These are phyloP conservation scores for Drosophila helvetica DNA, from an alignment of 2,888 invertebrate genomes.

Conservation along the genomic window DNA sequence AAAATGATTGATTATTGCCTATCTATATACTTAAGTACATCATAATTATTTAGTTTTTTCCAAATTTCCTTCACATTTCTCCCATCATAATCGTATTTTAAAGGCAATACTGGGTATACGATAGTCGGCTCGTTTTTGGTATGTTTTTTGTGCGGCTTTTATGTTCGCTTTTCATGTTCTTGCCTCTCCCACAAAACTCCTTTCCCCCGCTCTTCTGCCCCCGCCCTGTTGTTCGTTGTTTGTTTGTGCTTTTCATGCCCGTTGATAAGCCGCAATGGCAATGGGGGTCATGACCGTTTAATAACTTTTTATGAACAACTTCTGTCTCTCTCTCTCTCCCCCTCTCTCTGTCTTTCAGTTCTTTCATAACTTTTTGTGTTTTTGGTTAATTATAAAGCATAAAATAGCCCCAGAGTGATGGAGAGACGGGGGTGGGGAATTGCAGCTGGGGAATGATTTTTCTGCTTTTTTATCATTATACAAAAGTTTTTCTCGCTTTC, in stretches of 20 bases:
- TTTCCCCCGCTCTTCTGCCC: not conserved
- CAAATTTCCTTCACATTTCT: no score
- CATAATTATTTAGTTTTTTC: no score
- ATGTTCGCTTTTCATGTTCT: slow-evolving; percentile 50
- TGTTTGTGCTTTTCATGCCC: slow-evolving; percentile 57
- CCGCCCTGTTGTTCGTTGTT: slow-evolving; percentile 22
- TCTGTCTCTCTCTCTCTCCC: slow-evolving; percentile 31
- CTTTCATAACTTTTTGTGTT: slow-evolving; percentile 52
- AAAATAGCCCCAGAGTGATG: not conserved
- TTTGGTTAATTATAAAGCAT: slow-evolving; percentile 58
- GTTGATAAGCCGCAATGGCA: slow-evolving; percentile 68
- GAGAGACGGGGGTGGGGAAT: not conserved
- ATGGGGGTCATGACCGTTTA: slow-evolving; percentile 81
- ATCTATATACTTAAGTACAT: no score
- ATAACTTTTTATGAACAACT: slow-evolving; percentile 72
- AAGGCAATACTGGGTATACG: not conserved
- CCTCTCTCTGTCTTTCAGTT: slow-evolving; percentile 17
- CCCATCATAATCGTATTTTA: no score
- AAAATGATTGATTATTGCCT: no score
- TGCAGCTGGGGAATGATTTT: slow-evolving; percentile 15
- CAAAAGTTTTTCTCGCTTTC: slow-evolving; percentile 4
- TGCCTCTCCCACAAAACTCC: slow-evolving; percentile 1
- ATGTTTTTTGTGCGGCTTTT: slow-evolving; percentile 33
- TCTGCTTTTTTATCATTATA: not conserved
- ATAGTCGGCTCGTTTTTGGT: not conserved